Base-by-base conservation (phyloP, 2,797 vertebrate genomes). In the Dallia pectoralis region DNA sequence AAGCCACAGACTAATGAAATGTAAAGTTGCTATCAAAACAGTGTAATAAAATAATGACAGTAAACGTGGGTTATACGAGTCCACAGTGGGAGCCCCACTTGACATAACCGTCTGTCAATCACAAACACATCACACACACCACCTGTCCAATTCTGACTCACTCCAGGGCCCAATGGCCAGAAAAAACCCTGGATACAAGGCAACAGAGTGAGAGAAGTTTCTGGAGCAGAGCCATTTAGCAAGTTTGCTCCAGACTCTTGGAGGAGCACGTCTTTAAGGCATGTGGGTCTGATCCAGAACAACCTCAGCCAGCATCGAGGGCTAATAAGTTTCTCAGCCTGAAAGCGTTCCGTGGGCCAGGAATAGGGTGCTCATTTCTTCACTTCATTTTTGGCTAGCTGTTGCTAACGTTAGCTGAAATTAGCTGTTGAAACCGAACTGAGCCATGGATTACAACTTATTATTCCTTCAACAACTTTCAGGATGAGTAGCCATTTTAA, bases 121-220 rank as follows among this genome's bases (percentile, higher is more conserved):
- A 1, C n/a, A 29, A 19, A 12, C 65, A 66, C 25, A 51, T 15
- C 7, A 59, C 0, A 4, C 25, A 27, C n/a, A 19, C 61, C 56
- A 18, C 33, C 61, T 44, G 32, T 67, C 14, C 36, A 47, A 40
- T 47, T n/a, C n/a, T 36, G 33, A 36, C 3, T 36, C 33, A 36
- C 33, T 36, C 33, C 12, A 14, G 3, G 40, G 7, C 36, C 25
- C 22, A 14, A 62, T 14, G 27, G 59, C 18, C 69, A 25, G 18
- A 18, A 27, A 69, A 72, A 77, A 77, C 83, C 78, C 80, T 81
- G 82, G 76, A 76, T 76, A 77, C 72, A 66, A 78, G 78, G 74
- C 65, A 82, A 80, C 73, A 49, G 61, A 69, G 40, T 67, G 70
- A 77, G 49, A 73, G 76, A 69, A 78, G 53, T 74, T 44, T 9